A percentile compares a stretch with the other conserved stretches of the same genome.
Evolutionary conservation across 92 coral and sea anemone species (phyloP).

Genomic region (Parazoanthus atlanticus): DNA sequence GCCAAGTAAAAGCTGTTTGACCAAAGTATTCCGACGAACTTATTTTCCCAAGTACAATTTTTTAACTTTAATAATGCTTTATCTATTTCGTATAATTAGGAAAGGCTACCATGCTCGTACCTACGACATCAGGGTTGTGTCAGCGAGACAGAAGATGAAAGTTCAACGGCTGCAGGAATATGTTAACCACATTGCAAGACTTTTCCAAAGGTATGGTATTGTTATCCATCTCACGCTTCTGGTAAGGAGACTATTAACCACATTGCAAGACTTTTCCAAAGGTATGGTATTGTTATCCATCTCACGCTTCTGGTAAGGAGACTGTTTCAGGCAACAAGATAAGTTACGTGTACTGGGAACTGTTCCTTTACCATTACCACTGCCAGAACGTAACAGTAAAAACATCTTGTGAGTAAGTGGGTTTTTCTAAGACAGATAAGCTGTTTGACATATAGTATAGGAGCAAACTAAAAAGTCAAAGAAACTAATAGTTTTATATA

Average conservation of each 20-base stretch:
- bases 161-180: slow-evolving; percentile 59
- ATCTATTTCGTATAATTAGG: slow-evolving; percentile 44
- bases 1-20: neutral
- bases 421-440: too few relatives aligned
- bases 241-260: too few relatives aligned
- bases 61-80: neutral
- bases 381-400: too few relatives aligned
- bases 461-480: too few relatives aligned
- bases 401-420: too few relatives aligned
- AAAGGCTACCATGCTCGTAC: slow-evolving; percentile 73
- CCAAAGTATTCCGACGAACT: too few relatives aligned
- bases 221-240: neutral
- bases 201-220: slow-evolving; percentile 72
- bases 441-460: too few relatives aligned
- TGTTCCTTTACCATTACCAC: neutral
- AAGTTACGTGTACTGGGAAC: neutral
- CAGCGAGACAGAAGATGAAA: slow-evolving; percentile 74
- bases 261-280: too few relatives aligned
- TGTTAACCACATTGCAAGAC: slow-evolving; percentile 55
- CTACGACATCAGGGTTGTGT: slow-evolving; percentile 68
- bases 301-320: too few relatives aligned
- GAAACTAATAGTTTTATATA: too few relatives aligned
- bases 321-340: neutral
- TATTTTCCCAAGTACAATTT: too few relatives aligned
- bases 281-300: slow-evolving; percentile 42